phyloP scores from a whole-genome alignment of 2,888 invertebrate genomes.

The Mythimna vitellina region DNA sequence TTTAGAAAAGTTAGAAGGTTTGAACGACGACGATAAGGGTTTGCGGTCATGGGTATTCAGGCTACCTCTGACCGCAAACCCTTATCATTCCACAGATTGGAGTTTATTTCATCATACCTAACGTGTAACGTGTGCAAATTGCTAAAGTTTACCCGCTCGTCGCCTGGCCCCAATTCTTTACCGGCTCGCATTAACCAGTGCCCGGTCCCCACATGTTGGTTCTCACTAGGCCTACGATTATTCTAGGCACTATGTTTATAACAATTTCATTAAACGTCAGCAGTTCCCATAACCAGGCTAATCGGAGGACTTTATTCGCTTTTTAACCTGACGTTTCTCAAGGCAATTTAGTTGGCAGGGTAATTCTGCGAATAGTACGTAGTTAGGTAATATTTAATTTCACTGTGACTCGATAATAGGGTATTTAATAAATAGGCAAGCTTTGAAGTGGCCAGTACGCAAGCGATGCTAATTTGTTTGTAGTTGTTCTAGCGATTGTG shows the following conservation, averaged over 20 bases:
- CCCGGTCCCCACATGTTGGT: slow-evolving; percentile 73
- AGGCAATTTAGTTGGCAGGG: slow-evolving; percentile 62
- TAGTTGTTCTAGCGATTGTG: slow-evolving; percentile 35
- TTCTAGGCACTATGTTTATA: slow-evolving; percentile 75
- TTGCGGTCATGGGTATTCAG: background rate
- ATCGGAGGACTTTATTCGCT: slow-evolving; percentile 73
- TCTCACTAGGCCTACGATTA: slow-evolving; percentile 80
- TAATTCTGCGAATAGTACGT: slow-evolving; percentile 63
- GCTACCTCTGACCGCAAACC: background rate
- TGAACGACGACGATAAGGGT: background rate
- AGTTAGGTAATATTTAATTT: slow-evolving; percentile 18
- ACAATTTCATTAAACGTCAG: slow-evolving; percentile 81
- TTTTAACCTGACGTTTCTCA: slow-evolving; percentile 71
- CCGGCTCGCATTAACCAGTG: slow-evolving; percentile 32
- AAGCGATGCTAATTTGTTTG: slow-evolving; percentile 39
- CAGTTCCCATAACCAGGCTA: slow-evolving; percentile 74
- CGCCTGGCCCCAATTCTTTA: slow-evolving; percentile 33
- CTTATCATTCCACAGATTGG: background rate
- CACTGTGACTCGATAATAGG: slow-evolving; percentile 24
- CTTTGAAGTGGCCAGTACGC: slow-evolving; percentile 48
- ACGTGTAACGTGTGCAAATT: background rate
- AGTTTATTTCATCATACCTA: background rate
- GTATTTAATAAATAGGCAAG: slow-evolving; percentile 42
- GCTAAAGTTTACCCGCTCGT: background rate
- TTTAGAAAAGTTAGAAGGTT: background rate